Conservation (phyloP, 2,113 vertebrate species). For the Oenanthe oenanthe region DNA sequence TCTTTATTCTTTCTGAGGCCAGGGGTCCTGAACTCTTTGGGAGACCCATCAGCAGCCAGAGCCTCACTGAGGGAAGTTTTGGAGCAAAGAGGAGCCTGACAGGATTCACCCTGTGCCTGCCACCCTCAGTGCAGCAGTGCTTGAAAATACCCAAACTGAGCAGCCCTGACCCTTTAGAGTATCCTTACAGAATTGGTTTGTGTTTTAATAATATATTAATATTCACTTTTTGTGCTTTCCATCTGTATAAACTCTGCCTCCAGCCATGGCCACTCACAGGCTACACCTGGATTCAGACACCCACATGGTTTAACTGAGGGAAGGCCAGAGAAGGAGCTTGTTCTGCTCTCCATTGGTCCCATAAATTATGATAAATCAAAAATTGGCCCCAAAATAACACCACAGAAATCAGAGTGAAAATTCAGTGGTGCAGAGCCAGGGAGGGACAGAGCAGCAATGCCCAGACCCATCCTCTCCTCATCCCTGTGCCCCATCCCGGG, state of each 20-base stretch:
- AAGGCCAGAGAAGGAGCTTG: not conserved
- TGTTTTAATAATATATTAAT: not conserved
- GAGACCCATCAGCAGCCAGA: not conserved
- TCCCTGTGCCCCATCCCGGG: not conserved
- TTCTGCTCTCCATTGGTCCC: not conserved
- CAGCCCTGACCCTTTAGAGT: not conserved
- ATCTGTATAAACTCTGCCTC: not conserved
- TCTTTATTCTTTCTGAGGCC: rapidly evolving
- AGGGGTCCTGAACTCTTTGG: rapidly evolving
- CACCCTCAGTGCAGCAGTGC: not conserved
- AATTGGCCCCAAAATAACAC: not conserved
- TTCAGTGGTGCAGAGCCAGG: not conserved
- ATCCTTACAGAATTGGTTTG: not conserved
- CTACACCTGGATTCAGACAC: rapidly evolving
- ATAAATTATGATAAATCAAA: not conserved
- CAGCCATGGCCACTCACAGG: not conserved
- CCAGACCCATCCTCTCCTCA: not conserved
- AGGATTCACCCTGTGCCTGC: rapidly evolving
- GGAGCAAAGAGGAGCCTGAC: rapidly evolving
- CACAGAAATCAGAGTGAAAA: not conserved
- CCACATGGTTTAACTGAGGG: not conserved
- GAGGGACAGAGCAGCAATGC: not conserved
- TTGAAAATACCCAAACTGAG: not conserved
- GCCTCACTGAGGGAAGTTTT: rapidly evolving
- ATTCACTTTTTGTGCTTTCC: not conserved